Base-by-base conservation (phyloP, 2,797 vertebrate genomes). In the Meda fulgida region DNA sequence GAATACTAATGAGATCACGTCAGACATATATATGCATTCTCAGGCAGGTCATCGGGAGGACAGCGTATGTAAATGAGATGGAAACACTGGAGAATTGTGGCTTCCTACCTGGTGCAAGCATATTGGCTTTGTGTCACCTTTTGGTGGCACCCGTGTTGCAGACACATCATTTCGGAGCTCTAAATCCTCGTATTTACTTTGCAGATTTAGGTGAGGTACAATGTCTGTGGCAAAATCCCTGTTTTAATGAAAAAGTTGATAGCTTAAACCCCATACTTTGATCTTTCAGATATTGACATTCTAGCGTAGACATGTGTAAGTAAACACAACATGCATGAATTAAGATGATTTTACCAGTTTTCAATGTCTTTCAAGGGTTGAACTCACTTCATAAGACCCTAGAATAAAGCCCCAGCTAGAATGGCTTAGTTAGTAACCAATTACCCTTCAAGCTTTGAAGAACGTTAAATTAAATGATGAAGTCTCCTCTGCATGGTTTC, bases 111-210 rank as follows among this genome's bases (percentile, higher is more conserved):
- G 21, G 34, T 78, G 34, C 43, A 84, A 87, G 77, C 65, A 78
- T 85, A 85, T 78, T 84, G 78, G 79, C 84, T 89, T 87, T 55
- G 19, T 83, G 85, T 83, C 83, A 87, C 80, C 86, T 86, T 88
- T 83, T 70, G 79, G 84, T 81, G 84, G 73, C 83, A 81, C 70
- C 80, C 72, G 77, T 83, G 80, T 86, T 85, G 83, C 87, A 86
- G 79, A 31, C 43, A 65, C 81, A 69, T 89, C 80, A 88, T 90
- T 89, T 88, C 76, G 85, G 78, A 76, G 78, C 78, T 75, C 87
- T 29, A 80, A 89, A 89, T 88, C 87, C 84, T n/a, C 36, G 13
- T 90, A 83, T 90, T 90, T 88, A 90, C 88, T 89, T 90, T 87
- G 87, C 87, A 89, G 87, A 88, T 89, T 88, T 85, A 84, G 83